phyloP scores from a whole-genome alignment of 2,113 vertebrate genomes.

The Caranx melampygus region DNA sequence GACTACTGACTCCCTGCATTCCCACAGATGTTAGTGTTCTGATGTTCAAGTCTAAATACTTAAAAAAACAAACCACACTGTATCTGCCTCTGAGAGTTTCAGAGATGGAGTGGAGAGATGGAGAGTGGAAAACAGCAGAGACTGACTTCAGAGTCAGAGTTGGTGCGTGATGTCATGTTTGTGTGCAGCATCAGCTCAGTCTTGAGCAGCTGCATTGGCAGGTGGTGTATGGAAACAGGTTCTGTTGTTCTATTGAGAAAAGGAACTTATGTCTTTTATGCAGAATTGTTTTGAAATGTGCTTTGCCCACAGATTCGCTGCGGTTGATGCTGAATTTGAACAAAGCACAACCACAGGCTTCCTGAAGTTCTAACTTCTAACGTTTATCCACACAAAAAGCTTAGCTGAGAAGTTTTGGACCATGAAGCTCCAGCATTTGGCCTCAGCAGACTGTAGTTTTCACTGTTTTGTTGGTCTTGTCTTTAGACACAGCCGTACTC shows the following conservation, averaged over 20 bases:
- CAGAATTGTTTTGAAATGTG: neutral
- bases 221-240: neutral
- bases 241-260: conserved; percentile 1
- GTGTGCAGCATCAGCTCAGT: neutral
- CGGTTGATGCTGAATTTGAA: neutral
- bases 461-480: neutral
- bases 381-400: conserved; percentile 2
- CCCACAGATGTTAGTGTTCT: conserved; percentile 36
- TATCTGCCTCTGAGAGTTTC: neutral
- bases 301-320: neutral
- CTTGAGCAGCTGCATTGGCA: neutral
- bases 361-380: neutral
- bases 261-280: neutral
- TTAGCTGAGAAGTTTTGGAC: neutral
- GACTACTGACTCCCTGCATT: conserved; percentile 18
- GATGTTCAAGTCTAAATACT: neutral
- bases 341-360: neutral
- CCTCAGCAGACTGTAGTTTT: neutral
- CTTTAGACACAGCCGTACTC: conserved; percentile 87
- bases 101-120: neutral
- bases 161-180: neutral
- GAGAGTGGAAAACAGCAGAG: neutral
- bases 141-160: neutral
- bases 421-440: neutral
- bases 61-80: neutral